Percentiles rank a stretch among this genome's conserved stretches.
Conservation (phyloP, 1,140 invertebrate genomes). For the Drosophila equinoxialis region DNA sequence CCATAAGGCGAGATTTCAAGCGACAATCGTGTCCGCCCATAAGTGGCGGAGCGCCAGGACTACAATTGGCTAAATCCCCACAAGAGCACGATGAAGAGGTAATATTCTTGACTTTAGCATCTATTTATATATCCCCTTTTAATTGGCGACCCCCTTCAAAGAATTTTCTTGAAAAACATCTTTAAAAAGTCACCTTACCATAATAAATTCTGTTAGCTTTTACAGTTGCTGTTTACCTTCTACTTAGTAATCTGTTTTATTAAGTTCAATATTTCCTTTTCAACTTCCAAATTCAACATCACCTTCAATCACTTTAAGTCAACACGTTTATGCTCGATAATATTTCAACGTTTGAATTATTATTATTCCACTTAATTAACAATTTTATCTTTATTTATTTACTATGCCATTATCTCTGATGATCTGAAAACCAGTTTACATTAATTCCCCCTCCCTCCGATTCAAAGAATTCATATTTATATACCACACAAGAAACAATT, state of each 20-base stretch:
- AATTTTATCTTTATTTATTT: constrained; percentile 8
- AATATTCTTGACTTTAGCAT: neutral
- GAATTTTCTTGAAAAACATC: no score
- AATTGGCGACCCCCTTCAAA: no score
- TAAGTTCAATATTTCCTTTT: no score
- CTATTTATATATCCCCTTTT: no score
- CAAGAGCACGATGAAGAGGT: constrained; percentile 61
- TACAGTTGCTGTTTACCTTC: no score
- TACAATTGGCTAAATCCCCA: constrained; percentile 56
- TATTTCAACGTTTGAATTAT: neutral
- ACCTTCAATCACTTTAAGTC: neutral
- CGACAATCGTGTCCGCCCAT: constrained; percentile 88
- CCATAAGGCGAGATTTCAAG: constrained; percentile 87
- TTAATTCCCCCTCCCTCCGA: neutral
- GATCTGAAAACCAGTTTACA: constrained; percentile 11
- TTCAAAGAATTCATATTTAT: constrained; percentile 1
- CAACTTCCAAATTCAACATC: neutral
- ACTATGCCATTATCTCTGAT: neutral
- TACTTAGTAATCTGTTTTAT: no score
- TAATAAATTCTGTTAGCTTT: no score
- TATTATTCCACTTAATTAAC: constrained; percentile 11
- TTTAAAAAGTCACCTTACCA: no score
- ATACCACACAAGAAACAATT: constrained; percentile 7
- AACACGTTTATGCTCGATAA: neutral
- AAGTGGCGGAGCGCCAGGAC: constrained; percentile 33